These are phyloP conservation scores for Salpingus planirostris DNA, from an alignment of 2,888 invertebrate species.

Conservation along the genomic window DNA sequence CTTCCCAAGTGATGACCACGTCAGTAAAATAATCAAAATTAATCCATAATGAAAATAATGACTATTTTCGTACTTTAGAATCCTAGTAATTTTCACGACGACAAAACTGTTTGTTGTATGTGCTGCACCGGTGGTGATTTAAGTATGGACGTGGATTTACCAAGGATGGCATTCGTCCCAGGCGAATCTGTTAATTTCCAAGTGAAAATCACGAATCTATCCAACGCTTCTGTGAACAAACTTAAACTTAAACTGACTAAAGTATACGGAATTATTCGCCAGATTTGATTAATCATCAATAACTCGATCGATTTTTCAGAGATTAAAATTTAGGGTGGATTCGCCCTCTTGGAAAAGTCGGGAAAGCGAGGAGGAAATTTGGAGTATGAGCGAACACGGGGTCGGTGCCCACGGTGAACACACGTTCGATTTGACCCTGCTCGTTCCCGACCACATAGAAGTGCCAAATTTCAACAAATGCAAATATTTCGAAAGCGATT, in stretches of 20 bases:
- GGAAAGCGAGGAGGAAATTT: slow-evolving; percentile 17
- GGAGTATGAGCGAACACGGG: slow-evolving; percentile 23
- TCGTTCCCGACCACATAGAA: slow-evolving; percentile 18
- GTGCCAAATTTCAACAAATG: slow-evolving; percentile 29
- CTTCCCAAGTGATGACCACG: too few relatives aligned
- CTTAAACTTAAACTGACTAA: slow-evolving; percentile 7
- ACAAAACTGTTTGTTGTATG: slow-evolving; percentile 70
- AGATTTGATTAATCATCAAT: background rate
- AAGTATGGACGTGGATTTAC: slow-evolving; percentile 56
- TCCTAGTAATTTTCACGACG: slow-evolving; percentile 58
- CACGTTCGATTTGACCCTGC: slow-evolving; percentile 25
- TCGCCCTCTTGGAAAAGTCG: slow-evolving; percentile 19
- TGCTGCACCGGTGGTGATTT: slow-evolving; percentile 70
- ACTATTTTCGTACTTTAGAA: too few relatives aligned
- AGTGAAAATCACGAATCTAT: slow-evolving; percentile 65
- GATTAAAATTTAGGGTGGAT: slow-evolving; percentile 20
- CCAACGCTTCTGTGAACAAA: slow-evolving; percentile 48
- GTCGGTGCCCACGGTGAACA: slow-evolving; percentile 34
- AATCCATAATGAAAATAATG: too few relatives aligned
- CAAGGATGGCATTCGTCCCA: slow-evolving; percentile 66
- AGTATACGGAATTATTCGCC: slow-evolving; percentile 1
- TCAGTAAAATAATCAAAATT: too few relatives aligned
- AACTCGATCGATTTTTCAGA: slow-evolving; percentile 13
- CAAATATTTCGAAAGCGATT: slow-evolving; percentile 24
- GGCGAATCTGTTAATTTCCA: slow-evolving; percentile 65